A percentile compares a stretch with the other conserved stretches of the same genome.
phyloP scores from a whole-genome alignment of 2,113 vertebrate species.

The Typhlomys cinereus region DNA sequence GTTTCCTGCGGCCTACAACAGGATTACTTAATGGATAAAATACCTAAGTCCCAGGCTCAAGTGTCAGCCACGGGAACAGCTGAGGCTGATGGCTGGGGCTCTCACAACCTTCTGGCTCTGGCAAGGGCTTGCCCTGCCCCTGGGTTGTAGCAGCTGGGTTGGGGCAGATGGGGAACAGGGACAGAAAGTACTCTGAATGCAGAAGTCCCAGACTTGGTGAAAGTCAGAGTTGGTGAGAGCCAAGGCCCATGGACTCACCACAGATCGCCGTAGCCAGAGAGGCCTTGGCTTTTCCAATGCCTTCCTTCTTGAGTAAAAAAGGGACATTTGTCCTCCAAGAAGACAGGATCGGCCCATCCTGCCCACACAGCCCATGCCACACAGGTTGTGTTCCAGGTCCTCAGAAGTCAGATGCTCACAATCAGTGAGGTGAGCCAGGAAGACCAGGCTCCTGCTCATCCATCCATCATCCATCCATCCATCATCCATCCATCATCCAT shows the following conservation, averaged over 20 bases:
- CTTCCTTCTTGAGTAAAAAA: accelerated
- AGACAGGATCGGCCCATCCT: too few species aligned
- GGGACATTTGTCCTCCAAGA: not conserved
- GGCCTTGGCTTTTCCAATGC: not conserved
- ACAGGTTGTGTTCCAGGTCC: not conserved
- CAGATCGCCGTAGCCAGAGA: too few species aligned
- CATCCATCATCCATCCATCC: not conserved
- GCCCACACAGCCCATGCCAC: accelerated
- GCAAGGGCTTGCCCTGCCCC: not conserved
- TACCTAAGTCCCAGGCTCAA: not conserved
- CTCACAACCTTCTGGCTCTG: not conserved
- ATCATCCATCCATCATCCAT: not conserved
- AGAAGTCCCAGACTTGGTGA: not conserved
- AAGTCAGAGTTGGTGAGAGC: not conserved
- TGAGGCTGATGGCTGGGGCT: not conserved
- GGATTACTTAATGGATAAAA: slow-evolving; percentile 48
- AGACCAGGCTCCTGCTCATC: not conserved
- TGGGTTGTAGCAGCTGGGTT: not conserved
- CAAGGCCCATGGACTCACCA: too few species aligned
- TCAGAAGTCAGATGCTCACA: not conserved
- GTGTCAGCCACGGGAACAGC: not conserved
- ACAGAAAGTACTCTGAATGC: not conserved
- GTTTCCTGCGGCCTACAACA: slow-evolving; percentile 67
- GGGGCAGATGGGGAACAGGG: not conserved
- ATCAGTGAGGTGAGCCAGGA: not conserved